These are phyloP conservation scores for Catamblyrhynchus diadema DNA, from an alignment of 2,797 vertebrate species.

Conservation along the genomic window DNA sequence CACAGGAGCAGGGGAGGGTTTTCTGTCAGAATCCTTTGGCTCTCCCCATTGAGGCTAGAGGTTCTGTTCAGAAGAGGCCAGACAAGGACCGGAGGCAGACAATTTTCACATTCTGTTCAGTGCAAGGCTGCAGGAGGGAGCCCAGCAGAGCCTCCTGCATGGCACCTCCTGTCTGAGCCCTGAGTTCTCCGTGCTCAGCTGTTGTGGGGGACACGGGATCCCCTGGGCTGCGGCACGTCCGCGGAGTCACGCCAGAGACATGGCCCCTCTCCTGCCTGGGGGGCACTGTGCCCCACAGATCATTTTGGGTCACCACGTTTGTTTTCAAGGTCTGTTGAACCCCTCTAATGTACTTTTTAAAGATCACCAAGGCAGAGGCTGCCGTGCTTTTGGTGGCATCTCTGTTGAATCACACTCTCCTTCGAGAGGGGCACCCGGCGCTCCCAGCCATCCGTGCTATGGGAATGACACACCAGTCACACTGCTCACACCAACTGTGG, in stretches of 20 bases:
- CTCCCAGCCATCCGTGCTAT: slow-evolving; percentile 32
- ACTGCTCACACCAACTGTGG: slow-evolving; percentile 51
- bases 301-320: slow-evolving; percentile 4
- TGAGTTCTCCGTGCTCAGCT: not conserved
- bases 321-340: not conserved
- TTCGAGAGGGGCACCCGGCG: not conserved
- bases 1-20: not conserved
- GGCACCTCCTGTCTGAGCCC: not conserved
- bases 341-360: not conserved
- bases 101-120: slow-evolving; percentile 36
- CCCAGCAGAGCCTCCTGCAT: not conserved
- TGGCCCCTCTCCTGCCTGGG: not conserved
- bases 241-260: not conserved
- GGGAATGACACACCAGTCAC: slow-evolving; percentile 43
- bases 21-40: not conserved
- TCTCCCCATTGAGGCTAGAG: not conserved
- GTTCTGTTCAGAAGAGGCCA: not conserved
- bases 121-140: not conserved
- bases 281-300: not conserved
- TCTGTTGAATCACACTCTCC: not conserved
- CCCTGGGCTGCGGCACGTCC: not conserved
- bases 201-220: not conserved
- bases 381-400: not conserved
- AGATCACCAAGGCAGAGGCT: not conserved
- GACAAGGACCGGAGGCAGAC: not conserved